Percentiles rank a stretch among this genome's conserved stretches.
Conservation (phyloP, 1,140 invertebrate genomes). For the Calliopsis andreniformis region DNA sequence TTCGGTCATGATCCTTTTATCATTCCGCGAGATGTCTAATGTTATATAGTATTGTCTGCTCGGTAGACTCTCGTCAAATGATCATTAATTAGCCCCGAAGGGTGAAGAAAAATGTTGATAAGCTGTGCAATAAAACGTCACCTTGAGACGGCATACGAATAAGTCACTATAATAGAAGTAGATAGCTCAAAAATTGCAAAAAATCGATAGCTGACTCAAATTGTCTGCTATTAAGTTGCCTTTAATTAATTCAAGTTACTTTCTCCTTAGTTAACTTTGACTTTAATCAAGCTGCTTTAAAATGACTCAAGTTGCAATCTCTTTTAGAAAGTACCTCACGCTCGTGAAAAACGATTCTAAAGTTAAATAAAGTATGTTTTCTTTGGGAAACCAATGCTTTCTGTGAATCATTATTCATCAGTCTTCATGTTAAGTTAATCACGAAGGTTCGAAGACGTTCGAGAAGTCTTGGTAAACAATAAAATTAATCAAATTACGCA, state of each 20-base stretch:
- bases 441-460: conserved; percentile 3
- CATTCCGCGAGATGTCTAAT: neutral
- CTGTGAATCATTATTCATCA: too few species aligned
- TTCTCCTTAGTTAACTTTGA: too few species aligned
- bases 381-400: too few species aligned
- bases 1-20: conserved; percentile 32
- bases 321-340: too few species aligned
- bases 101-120: conserved; percentile 29
- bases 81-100: conserved; percentile 12
- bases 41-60: conserved; percentile 6
- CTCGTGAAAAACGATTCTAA: too few species aligned
- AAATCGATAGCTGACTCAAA: too few species aligned
- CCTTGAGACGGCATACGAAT: conserved; percentile 9
- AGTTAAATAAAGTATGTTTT: too few species aligned
- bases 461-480: conserved; percentile 33
- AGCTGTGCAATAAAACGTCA: neutral
- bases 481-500: conserved; percentile 7
- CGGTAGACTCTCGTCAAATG: neutral
- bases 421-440: conserved; percentile 37
- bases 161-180: neutral
- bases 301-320: too few species aligned
- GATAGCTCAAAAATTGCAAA: too few species aligned
- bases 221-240: too few species aligned
- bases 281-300: too few species aligned
- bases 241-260: too few species aligned